These are phyloP conservation scores for Dermochelys coriacea DNA, from an alignment of 2,797 vertebrate species.

Conservation along the genomic window DNA sequence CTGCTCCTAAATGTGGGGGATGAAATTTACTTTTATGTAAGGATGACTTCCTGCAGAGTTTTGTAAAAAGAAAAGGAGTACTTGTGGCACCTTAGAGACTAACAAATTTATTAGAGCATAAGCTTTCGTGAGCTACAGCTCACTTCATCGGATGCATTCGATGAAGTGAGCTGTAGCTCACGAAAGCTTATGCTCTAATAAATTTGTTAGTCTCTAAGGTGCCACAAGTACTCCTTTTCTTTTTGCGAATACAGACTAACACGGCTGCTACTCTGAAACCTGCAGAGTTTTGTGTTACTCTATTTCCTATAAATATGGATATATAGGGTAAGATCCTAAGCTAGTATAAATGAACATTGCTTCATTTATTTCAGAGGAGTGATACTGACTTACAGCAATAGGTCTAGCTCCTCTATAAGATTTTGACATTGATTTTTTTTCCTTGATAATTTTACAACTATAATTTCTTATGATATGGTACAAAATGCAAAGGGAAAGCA, in stretches of 20 bases:
- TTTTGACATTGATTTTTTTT: not conserved
- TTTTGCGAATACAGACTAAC: too few species aligned
- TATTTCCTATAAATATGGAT: not conserved
- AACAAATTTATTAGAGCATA: too few species aligned
- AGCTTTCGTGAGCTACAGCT: too few species aligned
- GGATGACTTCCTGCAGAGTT: not conserved
- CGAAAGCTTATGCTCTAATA: too few species aligned
- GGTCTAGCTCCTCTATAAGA: not conserved
- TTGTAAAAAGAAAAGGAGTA: too few species aligned
- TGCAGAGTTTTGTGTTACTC: not conserved
- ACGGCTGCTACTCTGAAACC: too few species aligned
- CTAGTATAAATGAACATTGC: not conserved
- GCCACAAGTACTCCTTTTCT: too few species aligned
- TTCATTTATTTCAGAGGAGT: not conserved
- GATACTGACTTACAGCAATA: not conserved
- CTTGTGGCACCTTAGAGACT: too few species aligned
- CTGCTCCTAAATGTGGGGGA: not conserved
- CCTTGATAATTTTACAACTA: not conserved
- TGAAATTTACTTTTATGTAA: not conserved
- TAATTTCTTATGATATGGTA: not conserved
- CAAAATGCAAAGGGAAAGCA: not conserved
- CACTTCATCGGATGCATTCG: too few species aligned
- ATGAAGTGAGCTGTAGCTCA: too few species aligned
- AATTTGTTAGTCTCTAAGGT: too few species aligned
- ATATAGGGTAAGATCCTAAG: accelerated